phyloP scores from a whole-genome alignment of 2,888 invertebrate genomes.

The Tetheella fluctuosa region DNA sequence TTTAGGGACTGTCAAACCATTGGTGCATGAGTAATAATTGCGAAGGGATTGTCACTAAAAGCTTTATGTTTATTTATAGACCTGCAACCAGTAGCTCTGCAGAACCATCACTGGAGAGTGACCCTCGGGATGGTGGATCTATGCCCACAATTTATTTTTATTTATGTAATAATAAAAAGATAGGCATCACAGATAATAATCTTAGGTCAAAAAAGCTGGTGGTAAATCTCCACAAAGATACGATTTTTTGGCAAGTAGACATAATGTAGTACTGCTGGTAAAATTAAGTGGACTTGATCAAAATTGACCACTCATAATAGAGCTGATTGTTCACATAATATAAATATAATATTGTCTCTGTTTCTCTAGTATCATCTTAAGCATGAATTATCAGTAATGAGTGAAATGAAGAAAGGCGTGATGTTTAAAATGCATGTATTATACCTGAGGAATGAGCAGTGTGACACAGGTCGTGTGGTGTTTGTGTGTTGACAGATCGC shows the following conservation, averaged over 20 bases:
- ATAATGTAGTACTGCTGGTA: neutral
- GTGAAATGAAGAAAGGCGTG: neutral
- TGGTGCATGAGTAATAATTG: constrained; percentile 48
- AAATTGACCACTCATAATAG: no score
- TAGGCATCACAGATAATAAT: neutral
- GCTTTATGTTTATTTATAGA: constrained; percentile 75
- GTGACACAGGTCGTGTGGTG: constrained; percentile 88
- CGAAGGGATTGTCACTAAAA: constrained; percentile 49
- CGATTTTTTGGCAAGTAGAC: neutral
- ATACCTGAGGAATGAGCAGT: constrained; percentile 90
- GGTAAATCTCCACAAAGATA: neutral
- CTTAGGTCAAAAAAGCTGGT: neutral
- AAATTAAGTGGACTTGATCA: no score
- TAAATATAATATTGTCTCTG: no score
- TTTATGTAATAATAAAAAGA: constrained; percentile 13
- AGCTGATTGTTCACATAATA: no score
- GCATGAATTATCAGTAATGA: neutral
- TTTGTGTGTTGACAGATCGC: constrained; percentile 93
- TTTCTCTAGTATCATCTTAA: no score
- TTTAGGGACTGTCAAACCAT: constrained; percentile 43
- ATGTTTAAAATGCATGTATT: constrained; percentile 26
- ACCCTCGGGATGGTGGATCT: constrained; percentile 84
- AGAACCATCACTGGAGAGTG: constrained; percentile 82
- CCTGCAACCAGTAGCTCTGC: constrained; percentile 87
- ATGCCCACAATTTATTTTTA: constrained; percentile 58